phyloP scores from a whole-genome alignment of 2,113 vertebrate genomes.

The Corydoras maculifer region DNA sequence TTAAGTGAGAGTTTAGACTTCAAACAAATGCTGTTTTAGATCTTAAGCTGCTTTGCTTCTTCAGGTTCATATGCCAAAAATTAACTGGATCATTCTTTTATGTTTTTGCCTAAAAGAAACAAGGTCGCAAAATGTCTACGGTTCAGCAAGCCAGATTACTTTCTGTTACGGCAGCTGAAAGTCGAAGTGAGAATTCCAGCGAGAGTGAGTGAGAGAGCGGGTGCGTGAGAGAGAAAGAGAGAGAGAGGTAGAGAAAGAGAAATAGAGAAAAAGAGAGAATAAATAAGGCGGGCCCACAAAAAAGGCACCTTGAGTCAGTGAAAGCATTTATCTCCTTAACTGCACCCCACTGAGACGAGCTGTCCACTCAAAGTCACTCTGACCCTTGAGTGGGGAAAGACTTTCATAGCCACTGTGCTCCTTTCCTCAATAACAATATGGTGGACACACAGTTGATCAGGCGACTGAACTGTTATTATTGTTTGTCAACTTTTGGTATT shows the following conservation, averaged over 20 bases:
- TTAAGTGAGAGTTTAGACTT: no score
- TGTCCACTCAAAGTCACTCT: slow-evolving; percentile 34
- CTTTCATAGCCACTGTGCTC: slow-evolving; percentile 7
- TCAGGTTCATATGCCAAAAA: neutral
- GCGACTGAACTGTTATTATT: no score
- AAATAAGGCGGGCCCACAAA: slow-evolving; percentile 12
- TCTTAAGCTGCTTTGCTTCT: slow-evolving; percentile 3
- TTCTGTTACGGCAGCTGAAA: slow-evolving; percentile 9
- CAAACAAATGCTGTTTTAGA: neutral
- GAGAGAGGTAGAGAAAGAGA: neutral
- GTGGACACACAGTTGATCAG: neutral
- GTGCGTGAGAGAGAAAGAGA: neutral
- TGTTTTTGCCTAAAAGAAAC: neutral
- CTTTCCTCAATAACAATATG: neutral
- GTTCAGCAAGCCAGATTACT: neutral
- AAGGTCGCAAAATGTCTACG: neutral
- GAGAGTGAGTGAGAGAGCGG: neutral
- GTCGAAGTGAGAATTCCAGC: slow-evolving; percentile 6
- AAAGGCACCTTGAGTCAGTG: slow-evolving; percentile 22
- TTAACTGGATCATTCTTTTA: neutral
- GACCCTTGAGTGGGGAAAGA: slow-evolving; percentile 18
- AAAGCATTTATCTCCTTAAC: slow-evolving; percentile 21
- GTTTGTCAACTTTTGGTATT: no score
- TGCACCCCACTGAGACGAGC: slow-evolving; percentile 24
- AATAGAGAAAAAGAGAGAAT: neutral